Evolutionary conservation across 1,140 invertebrate genomes (phyloP).

Genomic region (Zaprionus lachaisei): DNA sequence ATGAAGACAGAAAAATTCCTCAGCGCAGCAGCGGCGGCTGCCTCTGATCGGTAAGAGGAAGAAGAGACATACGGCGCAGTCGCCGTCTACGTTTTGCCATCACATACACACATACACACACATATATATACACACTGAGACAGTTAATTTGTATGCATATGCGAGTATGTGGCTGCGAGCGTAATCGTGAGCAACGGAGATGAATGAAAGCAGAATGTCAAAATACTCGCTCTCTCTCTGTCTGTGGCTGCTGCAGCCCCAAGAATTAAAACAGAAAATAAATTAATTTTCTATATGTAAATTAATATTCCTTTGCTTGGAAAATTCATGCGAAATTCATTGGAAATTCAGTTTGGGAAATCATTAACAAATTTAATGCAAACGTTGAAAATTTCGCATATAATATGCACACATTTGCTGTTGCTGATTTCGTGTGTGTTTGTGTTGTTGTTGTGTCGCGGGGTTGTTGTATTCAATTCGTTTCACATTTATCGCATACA

Average conservation of each 20-base stretch:
- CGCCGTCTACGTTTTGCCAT: slow-evolving; percentile 39
- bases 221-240: slow-evolving; percentile 59
- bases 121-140: slow-evolving; percentile 18
- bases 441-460: slow-evolving; percentile 53
- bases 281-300: slow-evolving; percentile 74
- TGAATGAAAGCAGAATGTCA: slow-evolving; percentile 82
- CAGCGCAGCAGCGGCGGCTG: slow-evolving; percentile 51
- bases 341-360: slow-evolving; percentile 13
- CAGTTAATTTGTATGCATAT: slow-evolving; percentile 48
- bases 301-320: slow-evolving; percentile 52
- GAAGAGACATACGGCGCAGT: slow-evolving; percentile 39
- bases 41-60: slow-evolving; percentile 51
- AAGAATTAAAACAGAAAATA: slow-evolving; percentile 66
- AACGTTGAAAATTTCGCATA: slow-evolving; percentile 55
- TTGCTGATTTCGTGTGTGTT: slow-evolving; percentile 48
- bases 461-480: slow-evolving; percentile 45
- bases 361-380: slow-evolving; percentile 12
- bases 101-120: slow-evolving; percentile 44
- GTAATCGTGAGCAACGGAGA: slow-evolving; percentile 70
- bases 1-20: slow-evolving; percentile 76
- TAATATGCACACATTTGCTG: slow-evolving; percentile 75
- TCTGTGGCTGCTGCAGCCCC: slow-evolving; percentile 60
- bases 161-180: slow-evolving; percentile 47
- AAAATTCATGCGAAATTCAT: slow-evolving; percentile 37
- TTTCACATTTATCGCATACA: slow-evolving; percentile 52